Evolutionary conservation across 2,113 vertebrate species (phyloP).

Genomic region (Geococcyx californianus): DNA sequence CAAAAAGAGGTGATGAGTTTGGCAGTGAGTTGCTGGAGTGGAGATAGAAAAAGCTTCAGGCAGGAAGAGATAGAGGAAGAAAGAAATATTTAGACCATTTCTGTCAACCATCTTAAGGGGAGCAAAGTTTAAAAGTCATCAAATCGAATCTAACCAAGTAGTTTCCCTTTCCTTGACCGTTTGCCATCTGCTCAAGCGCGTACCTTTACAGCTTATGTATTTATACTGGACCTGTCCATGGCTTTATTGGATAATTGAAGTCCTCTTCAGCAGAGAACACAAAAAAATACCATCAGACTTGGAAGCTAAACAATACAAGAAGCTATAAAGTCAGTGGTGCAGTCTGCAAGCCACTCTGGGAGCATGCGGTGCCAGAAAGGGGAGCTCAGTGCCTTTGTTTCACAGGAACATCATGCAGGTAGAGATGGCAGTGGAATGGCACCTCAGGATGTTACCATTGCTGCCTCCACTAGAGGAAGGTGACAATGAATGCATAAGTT

Average conservation of each 20-base stretch:
- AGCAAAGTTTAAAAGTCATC: neutral
- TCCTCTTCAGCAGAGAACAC: neutral
- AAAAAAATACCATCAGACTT: neutral
- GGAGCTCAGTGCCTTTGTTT: neutral
- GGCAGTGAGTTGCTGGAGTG: neutral
- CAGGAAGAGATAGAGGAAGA: neutral
- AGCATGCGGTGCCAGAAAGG: rapidly evolving
- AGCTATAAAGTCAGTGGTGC: rapidly evolving
- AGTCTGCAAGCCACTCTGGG: neutral
- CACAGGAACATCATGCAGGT: rapidly evolving
- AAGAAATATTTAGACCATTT: neutral
- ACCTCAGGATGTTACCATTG: neutral
- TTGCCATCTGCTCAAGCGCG: neutral
- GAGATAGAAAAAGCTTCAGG: neutral
- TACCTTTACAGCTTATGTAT: neutral
- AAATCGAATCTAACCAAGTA: neutral
- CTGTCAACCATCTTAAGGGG: rapidly evolving
- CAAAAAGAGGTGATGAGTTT: neutral
- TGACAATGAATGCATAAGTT: neutral
- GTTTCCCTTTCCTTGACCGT: neutral
- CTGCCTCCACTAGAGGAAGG: neutral
- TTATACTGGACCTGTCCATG: neutral
- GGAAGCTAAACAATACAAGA: neutral
- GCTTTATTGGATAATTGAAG: neutral
- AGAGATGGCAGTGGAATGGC: neutral